Conservation (phyloP, 53 echinoderm and acorn worm genomes). For the Arbacia lixula region DNA sequence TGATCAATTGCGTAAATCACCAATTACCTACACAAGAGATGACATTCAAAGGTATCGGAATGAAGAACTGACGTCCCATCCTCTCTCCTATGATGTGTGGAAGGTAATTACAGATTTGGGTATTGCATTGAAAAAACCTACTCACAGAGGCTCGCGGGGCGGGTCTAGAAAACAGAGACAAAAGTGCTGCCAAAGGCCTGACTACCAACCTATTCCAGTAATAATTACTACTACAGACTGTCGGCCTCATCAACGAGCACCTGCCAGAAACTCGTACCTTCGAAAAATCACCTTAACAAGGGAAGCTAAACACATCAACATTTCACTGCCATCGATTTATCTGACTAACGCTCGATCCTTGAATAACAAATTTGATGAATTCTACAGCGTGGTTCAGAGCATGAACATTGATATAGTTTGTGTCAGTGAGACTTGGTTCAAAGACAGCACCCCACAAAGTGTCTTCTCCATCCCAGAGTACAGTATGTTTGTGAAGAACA, state of each 20-base stretch:
- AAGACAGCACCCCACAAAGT: no score
- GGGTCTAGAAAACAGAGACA: background rate
- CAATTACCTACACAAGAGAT: background rate
- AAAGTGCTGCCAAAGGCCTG: background rate
- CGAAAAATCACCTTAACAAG: background rate
- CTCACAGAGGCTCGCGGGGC: background rate
- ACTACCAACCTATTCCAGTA: background rate
- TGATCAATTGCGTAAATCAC: background rate
- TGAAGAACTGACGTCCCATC: background rate
- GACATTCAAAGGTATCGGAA: background rate
- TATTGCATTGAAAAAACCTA: background rate
- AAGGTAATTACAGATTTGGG: background rate
- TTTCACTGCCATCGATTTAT: background rate
- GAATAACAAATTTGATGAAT: constrained; percentile 20
- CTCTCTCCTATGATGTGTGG: background rate
- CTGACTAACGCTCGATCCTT: constrained; percentile 1
- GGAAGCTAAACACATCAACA: background rate
- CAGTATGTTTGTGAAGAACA: no score
- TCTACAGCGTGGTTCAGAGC: no score
- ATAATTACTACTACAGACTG: background rate
- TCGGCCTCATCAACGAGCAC: background rate
- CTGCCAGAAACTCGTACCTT: background rate
- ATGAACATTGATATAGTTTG: no score
- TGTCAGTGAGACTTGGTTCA: no score
- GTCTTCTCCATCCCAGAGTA: no score